These are phyloP conservation scores for Pedicia rivosa DNA, from an alignment of 2,888 invertebrate genomes.

Conservation along the genomic window DNA sequence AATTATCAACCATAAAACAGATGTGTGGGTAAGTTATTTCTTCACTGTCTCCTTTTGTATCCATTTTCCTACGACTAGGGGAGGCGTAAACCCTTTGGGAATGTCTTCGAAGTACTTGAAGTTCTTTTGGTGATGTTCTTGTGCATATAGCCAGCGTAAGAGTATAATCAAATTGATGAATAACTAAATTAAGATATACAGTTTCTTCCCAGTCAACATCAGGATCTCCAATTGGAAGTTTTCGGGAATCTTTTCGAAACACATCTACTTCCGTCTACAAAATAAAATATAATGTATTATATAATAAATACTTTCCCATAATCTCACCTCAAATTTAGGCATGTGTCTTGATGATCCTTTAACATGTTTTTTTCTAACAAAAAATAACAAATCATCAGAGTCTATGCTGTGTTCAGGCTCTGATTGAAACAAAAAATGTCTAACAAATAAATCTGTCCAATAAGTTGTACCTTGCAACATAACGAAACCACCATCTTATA, in stretches of 20 bases:
- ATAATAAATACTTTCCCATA: neutral
- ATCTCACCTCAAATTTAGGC: conserved; percentile 70
- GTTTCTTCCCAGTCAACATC: conserved; percentile 99
- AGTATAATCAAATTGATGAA: conserved; percentile 98
- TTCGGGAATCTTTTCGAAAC: conserved; percentile 91
- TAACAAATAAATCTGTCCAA: conserved; percentile 90
- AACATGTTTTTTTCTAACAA: conserved; percentile 83
- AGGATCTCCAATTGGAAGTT: conserved; percentile 89
- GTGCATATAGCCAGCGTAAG: conserved; percentile 96
- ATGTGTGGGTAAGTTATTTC: conserved; percentile 99
- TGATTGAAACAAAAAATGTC: conserved; percentile 83
- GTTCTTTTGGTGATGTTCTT: conserved; percentile 89
- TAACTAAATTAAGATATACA: conserved; percentile 91
- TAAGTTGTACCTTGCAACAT: conserved; percentile 85
- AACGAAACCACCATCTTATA: conserved; percentile 77
- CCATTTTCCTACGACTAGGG: conserved; percentile 92
- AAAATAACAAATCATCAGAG: conserved; percentile 88
- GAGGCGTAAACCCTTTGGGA: conserved; percentile 94
- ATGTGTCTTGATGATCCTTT: conserved; percentile 74
- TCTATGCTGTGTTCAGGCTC: conserved; percentile 63
- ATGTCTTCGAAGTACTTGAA: conserved; percentile 86
- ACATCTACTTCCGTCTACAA: conserved; percentile 88
- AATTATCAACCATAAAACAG: conserved; percentile 98
- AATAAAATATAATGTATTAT: conserved; percentile 7
- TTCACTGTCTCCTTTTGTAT: conserved; percentile 94